Base-by-base conservation (phyloP, 1,140 invertebrate species). In the Brachionus rubens region DNA sequence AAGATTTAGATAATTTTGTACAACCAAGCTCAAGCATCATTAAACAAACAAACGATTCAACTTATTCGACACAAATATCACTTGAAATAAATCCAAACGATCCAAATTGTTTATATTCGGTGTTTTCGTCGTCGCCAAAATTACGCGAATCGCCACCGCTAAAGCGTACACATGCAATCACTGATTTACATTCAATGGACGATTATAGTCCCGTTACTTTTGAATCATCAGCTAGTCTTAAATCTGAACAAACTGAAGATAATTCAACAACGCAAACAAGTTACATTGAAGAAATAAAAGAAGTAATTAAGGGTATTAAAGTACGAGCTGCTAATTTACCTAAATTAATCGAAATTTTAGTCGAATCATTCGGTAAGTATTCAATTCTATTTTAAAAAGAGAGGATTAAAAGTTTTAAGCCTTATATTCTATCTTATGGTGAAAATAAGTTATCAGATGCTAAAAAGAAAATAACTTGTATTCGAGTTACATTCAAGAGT, bases 331-430 rank as follows among this genome's bases (percentile, higher is more conserved):
- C 83, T 19, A 81, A 82, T 2, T 75, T 82, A 12, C 82, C 84
- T 56, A 79, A 81, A 75, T 80, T 85, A 14, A 80, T 84, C 19
- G 80, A 83, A 59, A 77, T 83, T 24, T 80, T 81, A 78, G 79
- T 84, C 26, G 81, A 83, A 33, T 81, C 81, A 28, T 85, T 85
- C 79, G 79, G 84, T 85, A 80, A 81, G 81, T 80, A 41, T 33
- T 19, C 19, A 47, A 33, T 48, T 43, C 52, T 28, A 30, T 3
- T 26, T 36, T 12, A 28, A 24, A 10, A 52, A 1, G n/a, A 28
- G 3, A 28, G 14, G 7, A 14, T 56, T n/a, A 33, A 48, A 62
- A n/a, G n/a, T n/a, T n/a, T n/a, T n/a, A n/a, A n/a, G n/a, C n/a
- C n/a, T n/a, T n/a, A n/a, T n/a, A n/a, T n/a, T n/a, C n/a, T n/a